These are phyloP conservation scores for Ameiurus melas DNA, from an alignment of 2,113 vertebrate genomes.

Conservation along the genomic window DNA sequence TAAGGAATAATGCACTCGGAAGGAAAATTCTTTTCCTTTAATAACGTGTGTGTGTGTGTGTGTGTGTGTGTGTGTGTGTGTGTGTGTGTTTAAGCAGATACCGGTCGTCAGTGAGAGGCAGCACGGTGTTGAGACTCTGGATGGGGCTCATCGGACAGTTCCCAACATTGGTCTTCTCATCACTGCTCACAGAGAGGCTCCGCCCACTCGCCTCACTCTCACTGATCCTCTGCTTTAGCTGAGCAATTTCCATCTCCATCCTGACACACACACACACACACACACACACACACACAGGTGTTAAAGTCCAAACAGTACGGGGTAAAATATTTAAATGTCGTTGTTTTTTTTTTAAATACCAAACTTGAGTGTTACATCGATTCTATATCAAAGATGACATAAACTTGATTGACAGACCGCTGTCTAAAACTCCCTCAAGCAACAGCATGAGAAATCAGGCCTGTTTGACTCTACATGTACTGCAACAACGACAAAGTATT, in stretches of 20 bases:
- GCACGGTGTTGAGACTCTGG: conserved; percentile 60
- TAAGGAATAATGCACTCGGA: not conserved
- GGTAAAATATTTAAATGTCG: no score
- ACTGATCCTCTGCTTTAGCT: conserved; percentile 82
- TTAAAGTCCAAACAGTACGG: no score
- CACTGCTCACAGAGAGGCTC: conserved; percentile 60
- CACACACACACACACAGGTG: no score
- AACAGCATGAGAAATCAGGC: not conserved
- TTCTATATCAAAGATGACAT: not conserved
- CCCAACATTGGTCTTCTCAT: conserved; percentile 68
- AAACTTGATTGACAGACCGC: not conserved
- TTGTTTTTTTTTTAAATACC: no score
- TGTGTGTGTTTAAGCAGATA: conserved; percentile 38
- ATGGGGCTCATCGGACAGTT: conserved; percentile 68
- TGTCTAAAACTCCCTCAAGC: not conserved
- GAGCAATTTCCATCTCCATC: conserved; percentile 84
- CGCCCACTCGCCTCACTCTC: conserved; percentile 73
- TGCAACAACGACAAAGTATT: not conserved
- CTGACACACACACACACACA: no score
- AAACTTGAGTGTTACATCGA: not conserved
- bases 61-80: no score
- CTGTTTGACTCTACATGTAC: not conserved
- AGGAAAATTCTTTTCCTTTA: not conserved
- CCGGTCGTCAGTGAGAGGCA: conserved; percentile 70
- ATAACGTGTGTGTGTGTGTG: not conserved